phyloP scores from a whole-genome alignment of 2,113 vertebrate genomes.

The Mustelus asterias region DNA sequence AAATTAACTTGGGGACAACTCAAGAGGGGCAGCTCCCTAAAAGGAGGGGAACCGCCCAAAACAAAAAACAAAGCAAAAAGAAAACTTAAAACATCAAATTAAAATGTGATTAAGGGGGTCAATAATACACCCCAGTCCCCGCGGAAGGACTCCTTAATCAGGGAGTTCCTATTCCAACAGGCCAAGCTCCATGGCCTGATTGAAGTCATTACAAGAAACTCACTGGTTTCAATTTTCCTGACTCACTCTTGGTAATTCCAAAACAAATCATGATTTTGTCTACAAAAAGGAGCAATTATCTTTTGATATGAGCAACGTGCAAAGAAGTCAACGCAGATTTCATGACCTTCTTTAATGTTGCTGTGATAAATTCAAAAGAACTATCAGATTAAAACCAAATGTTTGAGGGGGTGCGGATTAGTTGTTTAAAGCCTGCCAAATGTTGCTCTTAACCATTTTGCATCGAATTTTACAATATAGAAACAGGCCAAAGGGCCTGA shows the following conservation, averaged over 20 bases:
- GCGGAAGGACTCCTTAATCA: too few relatives aligned
- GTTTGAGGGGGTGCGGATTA: background rate
- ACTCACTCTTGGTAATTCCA: background rate
- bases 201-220: too few relatives aligned
- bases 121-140: too few relatives aligned
- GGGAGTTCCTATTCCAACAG: too few relatives aligned
- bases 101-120: too few relatives aligned
- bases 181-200: too few relatives aligned
- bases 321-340: background rate
- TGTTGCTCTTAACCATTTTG: background rate
- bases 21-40: too few relatives aligned
- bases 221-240: background rate
- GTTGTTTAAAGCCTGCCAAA: background rate
- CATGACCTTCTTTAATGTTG: background rate
- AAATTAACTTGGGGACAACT: too few relatives aligned
- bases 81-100: too few relatives aligned
- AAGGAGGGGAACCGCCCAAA: too few relatives aligned
- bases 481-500: background rate
- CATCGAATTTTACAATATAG: background rate
- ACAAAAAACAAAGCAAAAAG: too few relatives aligned
- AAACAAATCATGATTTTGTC: background rate
- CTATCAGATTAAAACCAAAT: background rate
- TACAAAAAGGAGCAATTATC: background rate
- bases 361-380: background rate
- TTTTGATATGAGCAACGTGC: background rate